phyloP scores from a whole-genome alignment of 1,140 invertebrate species.

The Gerris buenoi region DNA sequence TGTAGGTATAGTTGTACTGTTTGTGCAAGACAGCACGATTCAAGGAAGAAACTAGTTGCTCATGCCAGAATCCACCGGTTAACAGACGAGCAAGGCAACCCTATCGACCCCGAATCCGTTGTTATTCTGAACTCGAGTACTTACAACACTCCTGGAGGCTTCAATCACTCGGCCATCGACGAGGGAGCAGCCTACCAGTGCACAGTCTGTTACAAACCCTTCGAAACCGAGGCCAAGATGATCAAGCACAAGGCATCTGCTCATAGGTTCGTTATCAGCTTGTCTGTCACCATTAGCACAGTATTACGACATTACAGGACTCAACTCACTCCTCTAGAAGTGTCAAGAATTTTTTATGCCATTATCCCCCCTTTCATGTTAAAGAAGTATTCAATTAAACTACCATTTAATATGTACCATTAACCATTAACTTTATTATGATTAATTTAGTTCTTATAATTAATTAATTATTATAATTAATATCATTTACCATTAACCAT shows the following conservation, averaged over 20 bases:
- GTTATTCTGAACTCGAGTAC: constrained; percentile 17
- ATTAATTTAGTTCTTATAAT: no score
- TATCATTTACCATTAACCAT: no score
- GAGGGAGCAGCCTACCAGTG: constrained; percentile 31
- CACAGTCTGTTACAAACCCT: constrained; percentile 34
- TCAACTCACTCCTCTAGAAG: no score
- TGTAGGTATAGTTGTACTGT: constrained; percentile 29
- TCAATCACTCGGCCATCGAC: constrained; percentile 16
- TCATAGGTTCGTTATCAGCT: constrained; percentile 23
- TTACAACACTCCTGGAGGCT: constrained; percentile 1
- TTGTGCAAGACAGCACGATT: constrained; percentile 42
- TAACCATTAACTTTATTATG: no score
- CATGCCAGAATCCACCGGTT: constrained; percentile 40
- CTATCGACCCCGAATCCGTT: constrained; percentile 32
- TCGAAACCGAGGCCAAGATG: constrained; percentile 34
- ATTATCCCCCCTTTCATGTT: no score
- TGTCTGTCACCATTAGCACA: constrained; percentile 16
- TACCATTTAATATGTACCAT: no score
- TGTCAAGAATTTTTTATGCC: no score
- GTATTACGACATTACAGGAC: no score
- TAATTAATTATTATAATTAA: no score
- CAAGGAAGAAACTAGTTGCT: constrained; percentile 38
- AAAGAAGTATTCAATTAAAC: no score
- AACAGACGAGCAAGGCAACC: constrained; percentile 28
- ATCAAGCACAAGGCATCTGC: constrained; percentile 35